phyloP scores from a whole-genome alignment of 2,113 vertebrate genomes.

The Ranitomeya imitator region DNA sequence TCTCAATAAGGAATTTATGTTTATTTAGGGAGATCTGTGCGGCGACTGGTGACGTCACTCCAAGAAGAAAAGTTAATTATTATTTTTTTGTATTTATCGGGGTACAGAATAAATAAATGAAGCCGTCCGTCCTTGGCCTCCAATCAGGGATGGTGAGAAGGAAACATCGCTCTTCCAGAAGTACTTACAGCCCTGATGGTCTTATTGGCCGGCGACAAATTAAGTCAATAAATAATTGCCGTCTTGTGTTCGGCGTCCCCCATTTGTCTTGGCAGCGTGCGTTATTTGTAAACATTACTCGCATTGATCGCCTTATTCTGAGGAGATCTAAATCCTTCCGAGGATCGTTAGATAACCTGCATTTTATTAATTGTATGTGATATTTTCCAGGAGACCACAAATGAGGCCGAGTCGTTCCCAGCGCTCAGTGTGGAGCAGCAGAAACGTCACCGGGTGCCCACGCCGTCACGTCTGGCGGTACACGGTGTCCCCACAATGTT shows the following conservation, averaged over 20 bases:
- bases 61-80: neutral
- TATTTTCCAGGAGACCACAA: constrained; percentile 43
- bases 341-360: constrained; percentile 38
- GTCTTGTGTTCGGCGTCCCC: neutral
- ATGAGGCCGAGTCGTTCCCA: constrained; percentile 16
- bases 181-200: constrained; percentile 9
- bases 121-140: neutral
- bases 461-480: neutral
- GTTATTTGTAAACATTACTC: constrained; percentile 45
- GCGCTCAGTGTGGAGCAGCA: neutral
- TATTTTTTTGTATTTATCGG: neutral
- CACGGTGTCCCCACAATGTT: neutral
- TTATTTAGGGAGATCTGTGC: neutral
- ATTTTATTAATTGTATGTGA: constrained; percentile 55
- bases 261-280: constrained; percentile 48
- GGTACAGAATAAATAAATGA: neutral
- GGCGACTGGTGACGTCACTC: no score
- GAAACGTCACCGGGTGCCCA: neutral
- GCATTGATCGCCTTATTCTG: constrained; percentile 48
- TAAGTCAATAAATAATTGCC: constrained; percentile 40
- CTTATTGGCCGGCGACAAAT: constrained; percentile 27
- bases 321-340: constrained; percentile 46
- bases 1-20: neutral
- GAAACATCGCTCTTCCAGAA: constrained; percentile 33
- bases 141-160: neutral